Evolutionary conservation across 1,140 invertebrate genomes (phyloP), one percentile per base, ranked within the genome.

Genomic region (Heliconius melpomene): DNA sequence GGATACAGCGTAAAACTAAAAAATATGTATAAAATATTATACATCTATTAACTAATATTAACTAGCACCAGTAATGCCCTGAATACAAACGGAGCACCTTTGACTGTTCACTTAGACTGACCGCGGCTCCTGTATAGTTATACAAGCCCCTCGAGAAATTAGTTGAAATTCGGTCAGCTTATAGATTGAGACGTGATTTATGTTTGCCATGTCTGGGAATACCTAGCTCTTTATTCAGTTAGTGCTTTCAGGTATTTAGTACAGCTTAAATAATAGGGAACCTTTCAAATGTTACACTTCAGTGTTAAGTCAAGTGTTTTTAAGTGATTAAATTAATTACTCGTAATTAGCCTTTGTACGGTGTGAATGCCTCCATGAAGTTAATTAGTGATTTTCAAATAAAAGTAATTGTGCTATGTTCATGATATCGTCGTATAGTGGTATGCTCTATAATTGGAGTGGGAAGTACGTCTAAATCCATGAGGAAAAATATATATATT

Each of bases 81-180:
- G 16, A 75, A 66, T 38, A 18, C 29, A 72, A 77, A 52, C n/a
- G 66, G 46, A n/a, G 40, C 72, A 74, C 36, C 20, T 75, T 57
- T 76, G n/a, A 72, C 74, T 54, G 32, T 38, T 73, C 52, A 26
- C 60, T 66, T 66, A 66, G 16, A 29, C 75, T 52, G 36, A 72
- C 75, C 75, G 50, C 72, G 75, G 79, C 72, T 77, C 72, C 60
- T 77, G 72, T 77, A 66, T 40, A 74, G 40, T 46, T 46, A 46
- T 46, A 79, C 71, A n/a, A 72, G 26, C 71, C 78, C 78, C 81
- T 23, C 2, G 81, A 80, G 81, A 79, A 75, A 77, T 83, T 80
- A 80, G 52, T 66, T 80, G 76, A 78, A 80, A 75, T 75, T 77
- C 74, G 52, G 46, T 23, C n/a, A 78, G 50, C 74, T 76, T 80